Base-by-base conservation (phyloP, 1,140 invertebrate genomes). In the Pentalonia nigronervosa region DNA sequence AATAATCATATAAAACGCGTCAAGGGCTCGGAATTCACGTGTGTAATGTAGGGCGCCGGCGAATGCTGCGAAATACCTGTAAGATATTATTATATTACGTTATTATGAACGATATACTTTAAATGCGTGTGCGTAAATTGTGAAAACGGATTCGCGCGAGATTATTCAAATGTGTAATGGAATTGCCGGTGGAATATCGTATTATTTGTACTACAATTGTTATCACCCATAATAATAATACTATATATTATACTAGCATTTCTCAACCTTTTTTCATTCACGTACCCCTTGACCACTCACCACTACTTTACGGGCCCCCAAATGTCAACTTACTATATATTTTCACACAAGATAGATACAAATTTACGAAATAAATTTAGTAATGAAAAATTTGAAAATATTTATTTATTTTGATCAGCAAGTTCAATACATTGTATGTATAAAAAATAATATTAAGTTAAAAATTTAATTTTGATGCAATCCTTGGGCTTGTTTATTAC, bases 1-100 rank as follows among this genome's bases (percentile, higher is more conserved):
- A 89, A 89, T 89, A 89, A 89, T 89, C 87, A 25, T 53, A 89
- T 89, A 89, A 89, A 89, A 89, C 87, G 87, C 87, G 87, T 89
- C 87, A 53, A 89, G 87, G 87, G 87, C 56, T 89, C 87, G 87
- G 87, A 89, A 89, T 89, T 56, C 87, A 36, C 87, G 48, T 89
- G 48, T 88, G 47, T 53, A 56, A 67, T 56, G 34, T 56, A 89
- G 48, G 48, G 87, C 48, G 87, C 60, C 60, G 60, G 30, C 56
- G 60, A 67, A 67, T 67, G 60, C 60, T 67, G 50, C 23, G 86
- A 87, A 87, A 56, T 53, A 56, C 50, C 87, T 50, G 50, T 89
- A 56, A 89, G 87, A 89, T 89, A 36, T 89, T 88, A 89, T 89
- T 36, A 89, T 89, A 50, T 87, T 36, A 81, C 23, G 23, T 84